These are phyloP conservation scores for Jordanella pulchra DNA, from an alignment of 2,797 vertebrate genomes.

Conservation along the genomic window DNA sequence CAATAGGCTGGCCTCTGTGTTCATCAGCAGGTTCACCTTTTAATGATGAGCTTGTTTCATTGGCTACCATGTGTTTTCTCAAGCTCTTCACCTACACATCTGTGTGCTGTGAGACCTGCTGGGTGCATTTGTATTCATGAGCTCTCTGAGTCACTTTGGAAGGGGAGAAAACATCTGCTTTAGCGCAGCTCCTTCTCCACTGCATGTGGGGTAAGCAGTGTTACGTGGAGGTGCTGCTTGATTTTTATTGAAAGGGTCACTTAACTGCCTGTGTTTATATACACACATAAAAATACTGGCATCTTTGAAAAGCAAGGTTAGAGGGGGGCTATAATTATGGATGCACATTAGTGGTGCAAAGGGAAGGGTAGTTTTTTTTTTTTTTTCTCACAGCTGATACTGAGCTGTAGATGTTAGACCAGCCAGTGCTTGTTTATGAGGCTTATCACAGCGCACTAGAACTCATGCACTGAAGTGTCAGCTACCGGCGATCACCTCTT, in stretches of 20 bases:
- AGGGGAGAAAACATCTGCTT: conserved; percentile 61
- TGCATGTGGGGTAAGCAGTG: conserved; percentile 21
- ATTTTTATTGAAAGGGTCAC: conserved; percentile 22
- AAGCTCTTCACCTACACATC: conserved; percentile 32
- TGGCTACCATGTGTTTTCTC: conserved; percentile 40
- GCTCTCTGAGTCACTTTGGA: conserved; percentile 45
- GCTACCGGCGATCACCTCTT: background rate
- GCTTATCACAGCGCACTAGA: background rate
- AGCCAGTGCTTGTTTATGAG: background rate
- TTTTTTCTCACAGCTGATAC: background rate
- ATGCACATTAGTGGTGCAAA: background rate
- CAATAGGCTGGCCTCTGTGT: conserved; percentile 6
- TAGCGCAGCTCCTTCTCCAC: conserved; percentile 46
- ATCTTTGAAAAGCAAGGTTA: conserved; percentile 9
- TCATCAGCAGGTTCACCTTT: conserved; percentile 32
- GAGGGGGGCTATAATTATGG: conserved; percentile 1
- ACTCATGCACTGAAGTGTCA: background rate
- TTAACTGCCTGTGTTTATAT: conserved; percentile 23
- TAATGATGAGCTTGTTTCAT: conserved; percentile 24
- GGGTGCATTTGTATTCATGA: conserved; percentile 61
- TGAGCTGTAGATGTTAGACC: background rate
- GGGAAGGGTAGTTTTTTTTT: background rate
- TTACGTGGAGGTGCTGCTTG: conserved; percentile 20
- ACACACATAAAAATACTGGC: conserved; percentile 2
- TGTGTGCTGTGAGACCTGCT: conserved; percentile 25